These are phyloP conservation scores for Hirtodrosophila alboralis DNA, from an alignment of 2,888 invertebrate genomes.

Conservation along the genomic window DNA sequence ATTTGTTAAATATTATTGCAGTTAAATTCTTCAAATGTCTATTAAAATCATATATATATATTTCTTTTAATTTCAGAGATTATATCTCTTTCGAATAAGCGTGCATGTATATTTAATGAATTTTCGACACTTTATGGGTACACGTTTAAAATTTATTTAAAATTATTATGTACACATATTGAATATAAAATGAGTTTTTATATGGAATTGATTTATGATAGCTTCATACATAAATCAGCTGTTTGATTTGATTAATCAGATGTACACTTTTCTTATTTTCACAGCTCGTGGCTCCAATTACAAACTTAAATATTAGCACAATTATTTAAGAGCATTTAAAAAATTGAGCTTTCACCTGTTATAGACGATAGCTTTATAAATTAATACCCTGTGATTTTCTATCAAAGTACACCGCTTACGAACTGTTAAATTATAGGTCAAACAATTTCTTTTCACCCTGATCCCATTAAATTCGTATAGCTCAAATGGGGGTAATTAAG, in stretches of 20 bases:
- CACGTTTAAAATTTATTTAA: slow-evolving; percentile 2
- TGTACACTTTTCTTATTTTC: background rate
- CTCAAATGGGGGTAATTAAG: too few relatives aligned
- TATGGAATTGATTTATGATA: slow-evolving; percentile 34
- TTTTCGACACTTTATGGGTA: slow-evolving; percentile 8
- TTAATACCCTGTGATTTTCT: background rate
- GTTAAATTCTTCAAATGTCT: too few relatives aligned
- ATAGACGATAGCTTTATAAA: slow-evolving; percentile 1
- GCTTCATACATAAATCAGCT: slow-evolving; percentile 21
- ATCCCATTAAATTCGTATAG: too few relatives aligned
- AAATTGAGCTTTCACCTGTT: slow-evolving; percentile 22
- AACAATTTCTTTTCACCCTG: too few relatives aligned
- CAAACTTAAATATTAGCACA: slow-evolving; percentile 4
- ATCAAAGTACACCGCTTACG: background rate
- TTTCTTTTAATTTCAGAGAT: too few relatives aligned
- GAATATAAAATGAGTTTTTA: slow-evolving; percentile 22
- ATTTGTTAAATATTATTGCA: background rate
- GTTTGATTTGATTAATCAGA: slow-evolving; percentile 8
- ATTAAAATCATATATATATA: background rate
- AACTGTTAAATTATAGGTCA: slow-evolving; percentile 23
- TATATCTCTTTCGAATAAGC: background rate
- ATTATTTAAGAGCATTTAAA: background rate
- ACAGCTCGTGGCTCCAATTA: slow-evolving; percentile 27
- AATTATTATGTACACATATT: background rate
- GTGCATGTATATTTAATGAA: background rate